A percentile compares a stretch with the other conserved stretches of the same genome.
Evolutionary conservation across 2,113 vertebrate species (phyloP).

Genomic region (Percina caprodes): DNA sequence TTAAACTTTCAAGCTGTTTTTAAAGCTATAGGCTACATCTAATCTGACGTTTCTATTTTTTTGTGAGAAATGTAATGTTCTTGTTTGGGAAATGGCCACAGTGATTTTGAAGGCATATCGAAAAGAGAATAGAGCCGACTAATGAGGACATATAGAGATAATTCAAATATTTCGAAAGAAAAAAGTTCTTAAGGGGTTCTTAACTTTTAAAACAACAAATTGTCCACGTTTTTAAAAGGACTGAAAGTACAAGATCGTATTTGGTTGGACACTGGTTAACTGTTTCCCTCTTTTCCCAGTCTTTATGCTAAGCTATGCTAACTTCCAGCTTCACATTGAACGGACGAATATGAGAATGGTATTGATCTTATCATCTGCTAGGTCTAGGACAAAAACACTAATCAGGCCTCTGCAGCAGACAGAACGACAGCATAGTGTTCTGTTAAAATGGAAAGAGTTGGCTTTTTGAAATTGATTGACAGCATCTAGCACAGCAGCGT

Average conservation of each 20-base stretch:
- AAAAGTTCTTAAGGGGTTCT: too few relatives aligned
- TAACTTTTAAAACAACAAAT: too few relatives aligned
- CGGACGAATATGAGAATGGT: too few relatives aligned
- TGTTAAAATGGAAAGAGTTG: constrained; percentile 11
- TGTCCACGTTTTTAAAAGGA: background rate
- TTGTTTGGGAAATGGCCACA: background rate
- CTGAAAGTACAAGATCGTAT: background rate
- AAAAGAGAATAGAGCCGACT: background rate
- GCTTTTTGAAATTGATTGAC: constrained; percentile 19
- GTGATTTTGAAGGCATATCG: background rate
- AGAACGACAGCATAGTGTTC: background rate
- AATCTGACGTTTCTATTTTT: background rate
- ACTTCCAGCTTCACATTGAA: background rate
- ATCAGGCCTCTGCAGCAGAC: constrained; percentile 1
- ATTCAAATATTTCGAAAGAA: background rate
- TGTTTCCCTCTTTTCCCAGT: too few relatives aligned
- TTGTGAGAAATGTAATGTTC: background rate
- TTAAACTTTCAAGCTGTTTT: background rate
- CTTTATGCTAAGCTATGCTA: background rate
- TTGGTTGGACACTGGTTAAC: background rate
- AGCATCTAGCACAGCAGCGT: background rate
- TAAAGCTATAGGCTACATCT: background rate
- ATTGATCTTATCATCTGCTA: background rate
- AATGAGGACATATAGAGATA: background rate
- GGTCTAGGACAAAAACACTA: background rate